These are phyloP conservation scores for Macrotis lagotis DNA, from an alignment of 2,113 vertebrate species.

Conservation along the genomic window DNA sequence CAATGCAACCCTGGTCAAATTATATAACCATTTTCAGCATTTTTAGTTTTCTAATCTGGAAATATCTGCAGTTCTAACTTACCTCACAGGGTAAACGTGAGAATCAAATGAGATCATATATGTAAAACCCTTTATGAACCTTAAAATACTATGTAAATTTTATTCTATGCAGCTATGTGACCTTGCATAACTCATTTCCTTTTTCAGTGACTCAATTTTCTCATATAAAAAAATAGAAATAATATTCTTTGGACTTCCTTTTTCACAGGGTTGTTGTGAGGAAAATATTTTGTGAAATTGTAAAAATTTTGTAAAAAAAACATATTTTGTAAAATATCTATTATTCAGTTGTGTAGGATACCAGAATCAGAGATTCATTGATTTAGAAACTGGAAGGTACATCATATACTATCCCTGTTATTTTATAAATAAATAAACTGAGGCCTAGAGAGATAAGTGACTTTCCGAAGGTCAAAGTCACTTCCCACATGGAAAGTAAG, in stretches of 20 bases:
- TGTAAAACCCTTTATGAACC: neutral
- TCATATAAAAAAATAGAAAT: neutral
- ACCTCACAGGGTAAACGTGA: neutral
- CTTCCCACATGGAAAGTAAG: neutral
- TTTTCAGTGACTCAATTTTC: neutral
- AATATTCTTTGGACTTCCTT: neutral
- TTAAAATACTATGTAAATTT: neutral
- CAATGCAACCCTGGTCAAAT: neutral
- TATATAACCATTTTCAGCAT: neutral
- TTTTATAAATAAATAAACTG: conserved; percentile 2
- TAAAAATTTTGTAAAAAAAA: no score
- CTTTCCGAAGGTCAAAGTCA: neutral
- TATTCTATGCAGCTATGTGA: neutral
- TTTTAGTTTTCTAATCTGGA: neutral
- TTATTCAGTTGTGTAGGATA: neutral
- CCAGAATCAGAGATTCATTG: neutral
- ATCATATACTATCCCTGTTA: neutral
- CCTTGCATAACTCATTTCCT: neutral
- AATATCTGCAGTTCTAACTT: neutral
- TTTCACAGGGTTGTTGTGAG: neutral
- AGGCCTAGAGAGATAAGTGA: conserved; percentile 15
- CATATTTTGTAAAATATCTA: no score
- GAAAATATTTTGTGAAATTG: neutral
- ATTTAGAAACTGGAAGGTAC: neutral
- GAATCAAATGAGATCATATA: neutral